Percentiles rank a stretch among this genome's conserved stretches.
Conservation (phyloP, 2,113 vertebrate species). For the Petrocephalus microphthalmus region DNA sequence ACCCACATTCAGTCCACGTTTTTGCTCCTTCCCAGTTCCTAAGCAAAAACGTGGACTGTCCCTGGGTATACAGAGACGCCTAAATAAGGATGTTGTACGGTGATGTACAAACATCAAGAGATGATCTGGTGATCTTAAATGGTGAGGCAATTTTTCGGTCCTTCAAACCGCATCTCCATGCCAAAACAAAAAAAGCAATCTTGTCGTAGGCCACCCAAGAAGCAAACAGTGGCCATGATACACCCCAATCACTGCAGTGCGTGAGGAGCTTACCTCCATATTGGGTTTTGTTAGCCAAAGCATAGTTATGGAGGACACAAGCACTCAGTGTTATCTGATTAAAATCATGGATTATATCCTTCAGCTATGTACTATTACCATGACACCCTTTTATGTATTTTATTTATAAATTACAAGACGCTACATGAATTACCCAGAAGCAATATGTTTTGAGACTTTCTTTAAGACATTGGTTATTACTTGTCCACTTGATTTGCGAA, state of each 20-base stretch:
- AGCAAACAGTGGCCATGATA: background rate
- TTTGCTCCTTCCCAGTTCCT: no score
- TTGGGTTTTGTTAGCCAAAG: background rate
- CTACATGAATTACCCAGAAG: background rate
- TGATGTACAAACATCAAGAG: background rate
- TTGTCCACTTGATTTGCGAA: background rate
- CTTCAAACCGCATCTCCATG: background rate
- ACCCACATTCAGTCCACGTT: no score
- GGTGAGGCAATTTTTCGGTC: background rate
- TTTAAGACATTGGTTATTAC: background rate
- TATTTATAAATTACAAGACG: background rate
- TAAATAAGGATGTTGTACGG: background rate
- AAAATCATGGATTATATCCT: background rate
- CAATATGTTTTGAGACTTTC: background rate
- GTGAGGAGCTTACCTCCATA: background rate
- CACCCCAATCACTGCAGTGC: background rate
- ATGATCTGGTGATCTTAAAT: background rate
- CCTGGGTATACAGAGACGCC: background rate
- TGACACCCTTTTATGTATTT: background rate
- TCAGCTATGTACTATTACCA: background rate
- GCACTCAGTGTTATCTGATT: background rate
- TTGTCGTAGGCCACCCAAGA: background rate
- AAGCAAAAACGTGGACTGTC: no score
- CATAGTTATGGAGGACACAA: background rate
- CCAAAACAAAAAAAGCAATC: background rate